Conservation (phyloP, 1,140 invertebrate genomes). For the Philopotamus ludificatus region DNA sequence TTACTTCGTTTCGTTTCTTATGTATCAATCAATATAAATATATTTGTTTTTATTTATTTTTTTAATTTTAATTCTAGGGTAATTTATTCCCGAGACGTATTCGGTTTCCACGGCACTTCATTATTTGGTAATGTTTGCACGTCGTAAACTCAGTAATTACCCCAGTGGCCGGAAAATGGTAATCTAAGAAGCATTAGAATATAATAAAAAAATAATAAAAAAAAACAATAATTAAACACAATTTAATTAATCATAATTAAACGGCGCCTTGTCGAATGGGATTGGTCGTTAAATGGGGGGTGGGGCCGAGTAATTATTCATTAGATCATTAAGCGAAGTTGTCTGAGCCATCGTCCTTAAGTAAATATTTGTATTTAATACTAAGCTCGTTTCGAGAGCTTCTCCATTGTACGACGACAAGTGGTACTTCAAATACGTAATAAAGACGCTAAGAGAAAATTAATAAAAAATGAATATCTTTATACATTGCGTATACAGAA, state of each 20-base stretch:
- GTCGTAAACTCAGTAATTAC: constrained; percentile 38
- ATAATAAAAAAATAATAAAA: too few relatives aligned
- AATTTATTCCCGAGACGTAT: too few relatives aligned
- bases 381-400: not conserved
- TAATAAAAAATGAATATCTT: not conserved
- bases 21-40: too few relatives aligned
- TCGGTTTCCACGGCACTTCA: constrained; percentile 26
- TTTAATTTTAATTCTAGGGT: too few relatives aligned
- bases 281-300: not conserved
- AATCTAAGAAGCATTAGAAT: constrained; percentile 3
- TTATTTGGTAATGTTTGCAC: constrained; percentile 38
- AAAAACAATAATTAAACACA: not conserved
- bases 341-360: not conserved
- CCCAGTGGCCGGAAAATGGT: constrained; percentile 23
- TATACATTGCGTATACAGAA: too few relatives aligned
- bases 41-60: too few relatives aligned
- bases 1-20: too few relatives aligned
- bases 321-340: constrained; percentile 12
- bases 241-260: not conserved
- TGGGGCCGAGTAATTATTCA: not conserved
- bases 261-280: not conserved
- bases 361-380: constrained; percentile 2
- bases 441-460: not conserved
- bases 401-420: not conserved
- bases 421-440: too few relatives aligned